Conservation (phyloP, 2,888 invertebrate genomes). For the Agapetus fuscipes region DNA sequence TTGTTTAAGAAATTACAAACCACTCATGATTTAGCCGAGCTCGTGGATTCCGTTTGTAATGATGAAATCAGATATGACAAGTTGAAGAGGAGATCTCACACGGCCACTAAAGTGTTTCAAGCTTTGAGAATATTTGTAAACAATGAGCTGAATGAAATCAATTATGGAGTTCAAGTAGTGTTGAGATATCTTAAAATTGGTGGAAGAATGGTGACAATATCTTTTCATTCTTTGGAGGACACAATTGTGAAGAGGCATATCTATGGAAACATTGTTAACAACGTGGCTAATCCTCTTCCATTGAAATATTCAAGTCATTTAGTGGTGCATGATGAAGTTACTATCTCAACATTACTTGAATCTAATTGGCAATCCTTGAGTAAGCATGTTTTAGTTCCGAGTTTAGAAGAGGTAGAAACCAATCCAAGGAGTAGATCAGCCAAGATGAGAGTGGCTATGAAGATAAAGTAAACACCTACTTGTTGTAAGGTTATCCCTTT, state of each 20-base stretch:
- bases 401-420: slow-evolving; percentile 56
- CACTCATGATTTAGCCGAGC: slow-evolving; percentile 70
- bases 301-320: slow-evolving; percentile 60
- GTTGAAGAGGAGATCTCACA: slow-evolving; percentile 64
- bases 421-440: slow-evolving; percentile 88
- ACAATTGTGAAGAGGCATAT: slow-evolving; percentile 87
- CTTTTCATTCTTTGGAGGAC: slow-evolving; percentile 92
- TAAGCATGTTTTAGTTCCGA: slow-evolving; percentile 72
- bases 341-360: slow-evolving; percentile 50
- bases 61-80: slow-evolving; percentile 56
- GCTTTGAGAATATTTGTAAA: slow-evolving; percentile 93
- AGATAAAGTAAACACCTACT: slow-evolving; percentile 50
- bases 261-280: slow-evolving; percentile 63
- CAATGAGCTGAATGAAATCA: slow-evolving; percentile 91
- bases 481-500: too few species aligned
- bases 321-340: slow-evolving; percentile 47
- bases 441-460: slow-evolving; percentile 74
- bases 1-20: slow-evolving; percentile 67
- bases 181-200: slow-evolving; percentile 65
- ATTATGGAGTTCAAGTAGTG: slow-evolving; percentile 75
- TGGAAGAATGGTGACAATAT: slow-evolving; percentile 71
- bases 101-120: slow-evolving; percentile 87
- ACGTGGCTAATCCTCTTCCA: slow-evolving; percentile 59
- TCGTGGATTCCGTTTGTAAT: slow-evolving; percentile 55
- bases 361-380: slow-evolving; percentile 69